Base-by-base conservation (phyloP, 2,113 vertebrate genomes). In the Scartelaos histophorus region DNA sequence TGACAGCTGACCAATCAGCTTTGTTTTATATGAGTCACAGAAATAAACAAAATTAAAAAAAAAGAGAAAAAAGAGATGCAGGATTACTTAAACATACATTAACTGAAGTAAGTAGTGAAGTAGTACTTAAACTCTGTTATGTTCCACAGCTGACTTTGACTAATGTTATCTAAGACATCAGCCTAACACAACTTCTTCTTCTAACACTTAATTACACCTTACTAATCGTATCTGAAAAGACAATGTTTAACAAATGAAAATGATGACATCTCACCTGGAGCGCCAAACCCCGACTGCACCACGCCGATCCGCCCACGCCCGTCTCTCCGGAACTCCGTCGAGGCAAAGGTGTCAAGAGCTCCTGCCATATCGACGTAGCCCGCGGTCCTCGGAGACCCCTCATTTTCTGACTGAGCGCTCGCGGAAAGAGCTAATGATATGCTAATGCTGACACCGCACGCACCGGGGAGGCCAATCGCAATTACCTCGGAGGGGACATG, bases 341-440 rank as follows among this genome's bases (percentile, higher is more conserved):
- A 74, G 80, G 78, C 47, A 69, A 80, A 82, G 51, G 84, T 79
- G 86, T 87, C 89, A 85, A 79, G 79, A 49, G 70, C 21, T 78
- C 81, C 68, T 83, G 74, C 86, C 71, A 58, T 78, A 58, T 70
- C 88, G 85, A 89, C 67, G 82, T 78, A 84, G 80, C 76, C 56
- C 53, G 54, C 25, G 78, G 80, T 89, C 90, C 82, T 57, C 5
- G 29, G 91, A 87, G 90, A 87, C 87, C 88, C 71, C 90, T 81
- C 79, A 89, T 92, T 92, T 91, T 92, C 89, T 86, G 84, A 90
- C 82, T 90, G 89, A 91, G 85, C 69, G 85, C 81, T 85, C 86
- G 82, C 88, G 86, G 82, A 86, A 89, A 84, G 84, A 89, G 82
- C 87, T 91, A 90, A 93, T 90, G 89, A 92, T 84, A 90, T 91